phyloP scores from a whole-genome alignment of 2,113 vertebrate genomes.

The Crocuta crocuta region DNA sequence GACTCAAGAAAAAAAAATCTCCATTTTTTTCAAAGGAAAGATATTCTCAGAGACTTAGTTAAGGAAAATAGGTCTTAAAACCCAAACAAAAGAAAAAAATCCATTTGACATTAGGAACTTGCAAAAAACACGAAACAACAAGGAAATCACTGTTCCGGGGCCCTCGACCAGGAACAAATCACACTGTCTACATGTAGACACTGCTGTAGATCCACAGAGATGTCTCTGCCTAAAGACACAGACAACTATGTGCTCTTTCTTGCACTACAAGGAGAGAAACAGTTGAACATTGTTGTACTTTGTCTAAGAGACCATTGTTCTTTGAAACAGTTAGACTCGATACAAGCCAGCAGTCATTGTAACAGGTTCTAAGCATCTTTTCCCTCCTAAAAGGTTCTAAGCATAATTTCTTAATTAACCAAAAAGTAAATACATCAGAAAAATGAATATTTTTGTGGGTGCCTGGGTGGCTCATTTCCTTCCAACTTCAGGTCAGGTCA shows the following conservation, averaged over 20 bases:
- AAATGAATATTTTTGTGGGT: neutral
- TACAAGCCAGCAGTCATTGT: neutral
- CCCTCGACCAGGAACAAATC: neutral
- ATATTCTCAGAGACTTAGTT: neutral
- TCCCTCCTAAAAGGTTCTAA: neutral
- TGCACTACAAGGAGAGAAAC: neutral
- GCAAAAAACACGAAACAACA: neutral
- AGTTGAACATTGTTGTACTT: neutral
- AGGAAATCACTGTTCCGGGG: neutral
- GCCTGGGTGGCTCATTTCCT: too few relatives aligned
- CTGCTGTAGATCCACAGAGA: neutral
- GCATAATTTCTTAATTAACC: neutral
- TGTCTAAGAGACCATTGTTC: neutral
- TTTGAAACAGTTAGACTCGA: neutral
- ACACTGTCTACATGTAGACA: too few relatives aligned
- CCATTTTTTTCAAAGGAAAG: neutral
- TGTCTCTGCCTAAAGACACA: neutral
- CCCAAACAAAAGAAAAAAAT: neutral
- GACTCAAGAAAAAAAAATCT: neutral
- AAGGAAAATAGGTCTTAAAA: neutral
- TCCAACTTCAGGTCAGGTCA: too few relatives aligned
- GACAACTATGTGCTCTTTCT: neutral
- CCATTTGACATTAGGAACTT: neutral
- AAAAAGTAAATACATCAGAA: neutral
- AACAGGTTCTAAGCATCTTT: neutral